Percentiles rank a stretch among this genome's conserved stretches.
These are phyloP conservation scores for Cataglyphis livida DNA, from an alignment of 2,888 invertebrate genomes.

Conservation along the genomic window DNA sequence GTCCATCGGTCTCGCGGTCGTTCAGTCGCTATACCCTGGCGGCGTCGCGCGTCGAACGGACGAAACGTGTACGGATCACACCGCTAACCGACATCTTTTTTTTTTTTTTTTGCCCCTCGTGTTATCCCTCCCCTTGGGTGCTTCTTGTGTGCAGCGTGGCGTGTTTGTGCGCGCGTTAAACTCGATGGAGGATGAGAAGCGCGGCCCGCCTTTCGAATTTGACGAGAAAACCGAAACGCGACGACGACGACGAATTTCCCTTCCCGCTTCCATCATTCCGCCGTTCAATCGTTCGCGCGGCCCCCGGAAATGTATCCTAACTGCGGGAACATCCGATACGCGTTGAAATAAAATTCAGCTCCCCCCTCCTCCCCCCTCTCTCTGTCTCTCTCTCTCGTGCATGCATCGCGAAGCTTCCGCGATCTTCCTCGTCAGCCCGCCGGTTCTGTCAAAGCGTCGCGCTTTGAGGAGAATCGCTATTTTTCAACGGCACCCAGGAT, in stretches of 20 bases:
- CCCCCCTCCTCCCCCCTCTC: neutral
- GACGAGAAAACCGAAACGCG: constrained; percentile 34
- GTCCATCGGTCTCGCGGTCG: constrained; percentile 29
- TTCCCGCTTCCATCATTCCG: neutral
- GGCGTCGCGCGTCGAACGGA: neutral
- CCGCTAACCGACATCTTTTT: constrained; percentile 69
- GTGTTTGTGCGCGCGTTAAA: neutral
- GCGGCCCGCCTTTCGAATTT: constrained; percentile 43
- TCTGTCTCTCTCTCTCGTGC: constrained; percentile 15
- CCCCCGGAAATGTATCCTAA: no score
- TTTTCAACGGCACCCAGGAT: constrained; percentile 83
- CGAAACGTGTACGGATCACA: constrained; percentile 53
- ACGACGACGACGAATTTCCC: constrained; percentile 30
- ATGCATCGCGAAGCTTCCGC: constrained; percentile 45
- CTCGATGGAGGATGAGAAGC: neutral
- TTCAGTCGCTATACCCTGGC: constrained; percentile 4
- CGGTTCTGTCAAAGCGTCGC: constrained; percentile 78
- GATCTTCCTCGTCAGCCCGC: constrained; percentile 60
- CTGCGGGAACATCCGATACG: no score
- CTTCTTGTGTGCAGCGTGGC: neutral
- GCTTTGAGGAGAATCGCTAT: constrained; percentile 76
- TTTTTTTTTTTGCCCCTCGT: constrained; percentile 47
- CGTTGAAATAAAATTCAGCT: no score
- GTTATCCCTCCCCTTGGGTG: neutral
- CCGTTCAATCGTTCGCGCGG: neutral